phyloP scores from a whole-genome alignment of 53 echinoderm and acorn worm genomes.

The Luidia sarsii region DNA sequence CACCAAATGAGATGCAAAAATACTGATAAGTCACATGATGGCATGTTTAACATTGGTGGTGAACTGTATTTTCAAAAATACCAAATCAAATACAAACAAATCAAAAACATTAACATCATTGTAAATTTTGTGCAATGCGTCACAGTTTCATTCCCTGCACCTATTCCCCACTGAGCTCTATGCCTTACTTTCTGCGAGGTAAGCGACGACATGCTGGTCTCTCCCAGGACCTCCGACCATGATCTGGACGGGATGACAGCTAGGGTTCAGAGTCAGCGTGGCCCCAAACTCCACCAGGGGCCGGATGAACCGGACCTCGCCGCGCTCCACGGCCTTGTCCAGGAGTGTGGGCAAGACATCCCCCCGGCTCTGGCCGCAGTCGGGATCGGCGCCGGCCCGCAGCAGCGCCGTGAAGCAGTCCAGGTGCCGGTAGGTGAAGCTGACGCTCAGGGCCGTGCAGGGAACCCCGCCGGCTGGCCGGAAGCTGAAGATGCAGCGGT shows the following conservation, averaged over 20 bases:
- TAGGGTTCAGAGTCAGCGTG: too few relatives aligned
- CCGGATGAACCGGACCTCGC: conserved; percentile 39
- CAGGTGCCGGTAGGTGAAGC: conserved; percentile 57
- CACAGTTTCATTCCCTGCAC: too few relatives aligned
- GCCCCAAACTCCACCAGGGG: conserved; percentile 54
- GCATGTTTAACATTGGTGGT: not conserved
- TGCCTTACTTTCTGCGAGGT: conserved; percentile 8
- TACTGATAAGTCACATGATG: too few relatives aligned
- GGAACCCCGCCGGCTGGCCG: conserved; percentile 24
- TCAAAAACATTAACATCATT: too few relatives aligned
- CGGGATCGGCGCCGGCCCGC: conserved; percentile 56
- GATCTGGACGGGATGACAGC: too few relatives aligned
- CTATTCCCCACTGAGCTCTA: too few relatives aligned
- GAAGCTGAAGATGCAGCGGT: conserved; percentile 52
- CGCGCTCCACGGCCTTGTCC: conserved; percentile 46
- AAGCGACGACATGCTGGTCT: conserved; percentile 8
- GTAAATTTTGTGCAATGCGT: too few relatives aligned
- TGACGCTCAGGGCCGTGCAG: conserved; percentile 58
- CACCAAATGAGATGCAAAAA: too few relatives aligned
- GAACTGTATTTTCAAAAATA: not conserved
- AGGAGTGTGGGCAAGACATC: conserved; percentile 24
- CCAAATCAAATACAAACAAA: too few relatives aligned
- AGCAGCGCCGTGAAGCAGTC: conserved; percentile 61
- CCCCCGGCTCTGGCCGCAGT: conserved; percentile 9
- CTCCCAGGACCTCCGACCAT: too few relatives aligned